These are phyloP conservation scores for Araneus ventricosus DNA, from an alignment of 1,140 invertebrate species.

Conservation along the genomic window DNA sequence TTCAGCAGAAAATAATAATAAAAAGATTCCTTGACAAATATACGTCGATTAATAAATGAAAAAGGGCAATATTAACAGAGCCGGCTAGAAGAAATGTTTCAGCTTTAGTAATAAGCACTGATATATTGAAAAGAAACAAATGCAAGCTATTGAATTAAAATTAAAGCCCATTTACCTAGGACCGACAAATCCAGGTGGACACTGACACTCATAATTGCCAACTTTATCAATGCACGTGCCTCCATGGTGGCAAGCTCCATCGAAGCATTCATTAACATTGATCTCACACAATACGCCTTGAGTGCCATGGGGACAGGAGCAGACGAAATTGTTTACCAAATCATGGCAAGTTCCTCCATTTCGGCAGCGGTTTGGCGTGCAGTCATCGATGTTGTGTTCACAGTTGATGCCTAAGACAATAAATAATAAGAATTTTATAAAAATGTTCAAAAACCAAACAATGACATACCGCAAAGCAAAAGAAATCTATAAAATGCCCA, in stretches of 20 bases:
- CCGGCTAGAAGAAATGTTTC: no score
- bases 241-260: conserved; percentile 96
- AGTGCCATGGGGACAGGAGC: conserved; percentile 94
- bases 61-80: no score
- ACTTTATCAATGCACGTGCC: conserved; percentile 90
- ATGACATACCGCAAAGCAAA: no score
- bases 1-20: no score
- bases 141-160: no score
- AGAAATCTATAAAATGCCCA: no score
- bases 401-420: conserved; percentile 85
- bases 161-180: conserved; percentile 82
- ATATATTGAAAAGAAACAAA: no score
- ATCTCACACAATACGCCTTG: conserved; percentile 94
- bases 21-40: no score
- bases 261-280: conserved; percentile 92
- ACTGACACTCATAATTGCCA: conserved; percentile 90
- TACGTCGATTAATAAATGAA: no score
- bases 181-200: conserved; percentile 92
- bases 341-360: conserved; percentile 95
- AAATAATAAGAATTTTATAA: not conserved
- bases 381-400: conserved; percentile 83
- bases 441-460: no score
- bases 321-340: conserved; percentile 90
- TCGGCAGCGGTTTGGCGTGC: conserved; percentile 90
- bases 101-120: no score